Percentiles rank a stretch among this genome's conserved stretches.
Evolutionary conservation across 2,113 vertebrate species (phyloP).

Genomic region (Suncus etruscus): DNA sequence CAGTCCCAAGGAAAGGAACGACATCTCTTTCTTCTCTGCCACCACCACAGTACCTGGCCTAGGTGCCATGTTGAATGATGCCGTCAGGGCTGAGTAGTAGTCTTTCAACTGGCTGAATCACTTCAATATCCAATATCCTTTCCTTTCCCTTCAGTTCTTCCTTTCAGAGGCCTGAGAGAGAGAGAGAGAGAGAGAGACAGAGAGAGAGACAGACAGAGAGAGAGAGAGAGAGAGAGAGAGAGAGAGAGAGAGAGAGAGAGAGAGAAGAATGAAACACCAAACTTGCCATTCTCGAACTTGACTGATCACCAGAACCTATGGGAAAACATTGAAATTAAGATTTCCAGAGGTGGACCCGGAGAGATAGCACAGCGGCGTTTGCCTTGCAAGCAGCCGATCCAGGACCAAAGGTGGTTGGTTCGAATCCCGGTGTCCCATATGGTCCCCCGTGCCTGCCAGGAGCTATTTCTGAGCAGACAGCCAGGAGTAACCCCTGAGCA

Average conservation of each 20-base stretch:
- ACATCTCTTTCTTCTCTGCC: not conserved
- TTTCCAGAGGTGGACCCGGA: not conserved
- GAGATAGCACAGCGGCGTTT: no score
- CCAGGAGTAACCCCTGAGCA: no score
- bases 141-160: not conserved
- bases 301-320: not conserved
- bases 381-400: no score
- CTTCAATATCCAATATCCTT: not conserved
- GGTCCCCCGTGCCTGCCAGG: no score
- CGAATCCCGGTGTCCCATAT: no score
- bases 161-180: no score
- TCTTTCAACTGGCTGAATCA: not conserved
- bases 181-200: no score
- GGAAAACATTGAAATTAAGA: slow-evolving; percentile 31
- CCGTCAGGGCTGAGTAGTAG: not conserved
- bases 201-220: no score
- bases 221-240: not conserved
- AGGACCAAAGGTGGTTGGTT: no score
- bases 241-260: no score
- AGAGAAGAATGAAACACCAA: slow-evolving; percentile 18
- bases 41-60: not conserved
- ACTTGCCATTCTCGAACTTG: not conserved
- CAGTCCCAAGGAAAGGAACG: not conserved
- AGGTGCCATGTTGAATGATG: not conserved
- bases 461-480: no score